Evolutionary conservation across 1,140 invertebrate genomes (phyloP), one percentile per base, ranked within the genome.

Genomic region (Ridgeia piscesae): DNA sequence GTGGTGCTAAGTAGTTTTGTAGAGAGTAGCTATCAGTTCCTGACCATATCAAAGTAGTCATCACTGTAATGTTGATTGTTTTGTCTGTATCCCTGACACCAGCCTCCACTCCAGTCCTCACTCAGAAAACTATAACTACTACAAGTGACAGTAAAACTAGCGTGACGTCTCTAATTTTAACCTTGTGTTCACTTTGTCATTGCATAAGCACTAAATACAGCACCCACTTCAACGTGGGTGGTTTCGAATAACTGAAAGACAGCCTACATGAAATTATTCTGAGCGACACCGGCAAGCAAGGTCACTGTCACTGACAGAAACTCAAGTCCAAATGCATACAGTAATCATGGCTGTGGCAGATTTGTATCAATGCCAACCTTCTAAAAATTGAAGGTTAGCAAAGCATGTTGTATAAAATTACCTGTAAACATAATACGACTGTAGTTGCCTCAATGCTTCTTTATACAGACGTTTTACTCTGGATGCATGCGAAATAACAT

Each of bases 391-490:
- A 35, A 89, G 33, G n/a, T 77, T 17, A 92, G 50, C 14, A 8
- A 58, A 92, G 17, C 14, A 34, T n/a, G 11, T 88, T n/a, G 1
- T 33, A 48, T 50, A 17, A 90, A 17, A 33, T 48, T 88, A 94
- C 94, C 93, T 93, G 21, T 91, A 91, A 92, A 91, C 92, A 92
- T 94, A 94, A 31, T 92, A 91, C 21, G 94, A 88, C 91, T 94
- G 93, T 14, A 94, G 35, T 14, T 91, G 77, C 91, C 94, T 89
- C 14, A 93, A 50, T 14, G 93, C 94, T 92, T 94, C 92, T 91
- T 95, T 95, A 92, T 95, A 95, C 77, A 95, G 93, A 35, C 90
- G 88, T 33, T 94, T 89, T 58, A 95, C 94, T 93, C 93, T 94
- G 48, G 91, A 89, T 33, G 93, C 94, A 92, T 95, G 94, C 21